Evolutionary conservation across 2,113 vertebrate genomes (phyloP).

Genomic region (Entelurus aequoreus): DNA sequence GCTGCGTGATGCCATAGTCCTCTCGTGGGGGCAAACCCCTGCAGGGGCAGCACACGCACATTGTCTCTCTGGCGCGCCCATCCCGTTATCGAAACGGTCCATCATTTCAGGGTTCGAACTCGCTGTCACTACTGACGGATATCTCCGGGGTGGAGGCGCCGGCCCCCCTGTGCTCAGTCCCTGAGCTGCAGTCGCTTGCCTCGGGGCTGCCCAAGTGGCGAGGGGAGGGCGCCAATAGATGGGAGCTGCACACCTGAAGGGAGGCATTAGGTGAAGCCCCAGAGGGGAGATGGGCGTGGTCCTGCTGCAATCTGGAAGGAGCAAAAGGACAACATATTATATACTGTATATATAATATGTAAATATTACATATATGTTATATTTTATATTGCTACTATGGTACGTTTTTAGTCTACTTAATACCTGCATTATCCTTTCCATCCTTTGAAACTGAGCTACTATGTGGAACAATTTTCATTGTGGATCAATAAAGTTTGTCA

Average conservation of each 20-base stretch:
- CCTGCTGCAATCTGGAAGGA: constrained; percentile 68
- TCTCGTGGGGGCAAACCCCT: background rate
- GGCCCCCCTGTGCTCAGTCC: constrained; percentile 47
- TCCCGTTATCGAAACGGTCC: background rate
- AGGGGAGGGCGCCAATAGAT: constrained; percentile 48
- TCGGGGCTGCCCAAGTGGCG: constrained; percentile 61
- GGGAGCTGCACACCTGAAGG: constrained; percentile 52
- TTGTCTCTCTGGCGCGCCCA: background rate
- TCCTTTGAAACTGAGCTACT: no score
- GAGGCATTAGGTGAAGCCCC: constrained; percentile 58
- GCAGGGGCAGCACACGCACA: constrained; percentile 5
- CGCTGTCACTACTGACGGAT: constrained; percentile 76
- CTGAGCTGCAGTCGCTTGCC: constrained; percentile 69
- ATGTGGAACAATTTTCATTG: no score
- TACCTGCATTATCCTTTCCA: no score
- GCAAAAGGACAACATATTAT: no score
- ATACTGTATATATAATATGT: no score
- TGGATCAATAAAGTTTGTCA: no score
- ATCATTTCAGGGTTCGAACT: constrained; percentile 69
- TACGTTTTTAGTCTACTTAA: no score
- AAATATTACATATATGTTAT: no score
- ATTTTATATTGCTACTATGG: no score
- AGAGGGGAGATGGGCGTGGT: constrained; percentile 54
- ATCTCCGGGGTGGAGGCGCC: constrained; percentile 69
- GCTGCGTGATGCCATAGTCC: constrained; percentile 3